A percentile compares a stretch with the other conserved stretches of the same genome.
phyloP scores from a whole-genome alignment of 2,888 invertebrate genomes.

The Morpho achilles region DNA sequence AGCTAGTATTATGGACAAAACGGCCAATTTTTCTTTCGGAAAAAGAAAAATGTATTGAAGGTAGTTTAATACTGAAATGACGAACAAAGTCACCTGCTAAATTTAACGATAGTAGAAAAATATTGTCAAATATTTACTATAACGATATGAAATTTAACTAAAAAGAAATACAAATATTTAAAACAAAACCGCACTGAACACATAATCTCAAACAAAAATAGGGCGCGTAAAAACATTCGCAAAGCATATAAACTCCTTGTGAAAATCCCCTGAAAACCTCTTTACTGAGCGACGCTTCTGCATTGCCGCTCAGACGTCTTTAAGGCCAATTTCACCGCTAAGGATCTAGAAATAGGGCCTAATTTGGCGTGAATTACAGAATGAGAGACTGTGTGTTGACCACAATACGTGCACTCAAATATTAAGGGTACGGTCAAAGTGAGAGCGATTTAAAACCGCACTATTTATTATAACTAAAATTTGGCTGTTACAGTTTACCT shows the following conservation, averaged over 20 bases:
- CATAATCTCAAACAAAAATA: conserved; percentile 6
- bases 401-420: conserved; percentile 22
- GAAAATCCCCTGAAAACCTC: conserved; percentile 16
- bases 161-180: neutral
- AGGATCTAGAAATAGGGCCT: neutral
- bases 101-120: too few species aligned
- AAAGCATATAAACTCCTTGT: conserved; percentile 15
- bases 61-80: too few species aligned
- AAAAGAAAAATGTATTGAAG: too few species aligned
- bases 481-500: too few species aligned
- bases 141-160: too few species aligned
- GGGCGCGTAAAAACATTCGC: conserved; percentile 12
- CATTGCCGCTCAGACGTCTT: neutral
- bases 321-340: conserved; percentile 4
- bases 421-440: conserved; percentile 5
- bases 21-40: too few species aligned
- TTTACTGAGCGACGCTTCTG: conserved; percentile 8
- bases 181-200: conserved; percentile 1
- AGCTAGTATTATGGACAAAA: too few species aligned
- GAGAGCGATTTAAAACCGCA: neutral
- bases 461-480: too few species aligned
- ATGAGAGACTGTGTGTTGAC: conserved; percentile 19
- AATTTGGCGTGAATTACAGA: conserved; percentile 2
- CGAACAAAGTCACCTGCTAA: too few species aligned
- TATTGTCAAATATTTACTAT: too few species aligned